phyloP scores from a whole-genome alignment of 2,797 vertebrate species.

The Spatula clypeata region DNA sequence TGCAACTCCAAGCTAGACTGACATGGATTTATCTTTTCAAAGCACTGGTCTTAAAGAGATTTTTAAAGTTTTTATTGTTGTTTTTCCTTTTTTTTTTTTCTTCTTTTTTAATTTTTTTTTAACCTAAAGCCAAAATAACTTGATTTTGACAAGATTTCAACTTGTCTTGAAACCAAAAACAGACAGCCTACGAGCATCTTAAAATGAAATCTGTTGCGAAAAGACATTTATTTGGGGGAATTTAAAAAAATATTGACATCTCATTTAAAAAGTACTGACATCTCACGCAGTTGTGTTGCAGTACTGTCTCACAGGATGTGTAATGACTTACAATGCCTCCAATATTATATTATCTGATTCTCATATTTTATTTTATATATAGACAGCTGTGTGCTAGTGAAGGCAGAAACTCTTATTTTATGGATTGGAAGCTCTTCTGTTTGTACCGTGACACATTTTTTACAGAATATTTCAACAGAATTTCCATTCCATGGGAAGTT shows the following conservation, averaged over 20 bases:
- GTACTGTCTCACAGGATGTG: neutral
- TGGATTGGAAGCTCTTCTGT: conserved; percentile 9
- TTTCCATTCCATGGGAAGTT: conserved; percentile 58
- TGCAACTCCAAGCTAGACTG: neutral
- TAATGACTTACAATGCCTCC: neutral
- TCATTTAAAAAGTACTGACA: neutral
- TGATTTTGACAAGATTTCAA: conserved; percentile 33
- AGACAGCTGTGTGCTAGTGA: neutral
- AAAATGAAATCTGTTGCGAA: conserved; percentile 11
- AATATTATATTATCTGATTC: neutral
- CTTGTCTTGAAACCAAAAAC: conserved; percentile 19
- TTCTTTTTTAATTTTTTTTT: neutral
- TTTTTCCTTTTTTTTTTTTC: neutral
- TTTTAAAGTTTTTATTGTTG: neutral
- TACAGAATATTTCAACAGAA: conserved; percentile 51
- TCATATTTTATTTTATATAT: conserved; percentile 2
- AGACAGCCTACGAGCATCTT: conserved; percentile 2
- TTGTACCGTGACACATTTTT: conserved; percentile 56
- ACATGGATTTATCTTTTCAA: conserved; percentile 39
- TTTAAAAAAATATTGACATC: neutral
- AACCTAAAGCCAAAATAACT: conserved; percentile 42
- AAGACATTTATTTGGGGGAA: neutral
- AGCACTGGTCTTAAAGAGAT: conserved; percentile 7
- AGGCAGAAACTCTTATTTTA: conserved; percentile 27
- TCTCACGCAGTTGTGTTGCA: neutral